Percentiles rank a stretch among this genome's conserved stretches.
Conservation (phyloP, 2,797 vertebrate species). For the Adelosebastes latens region DNA sequence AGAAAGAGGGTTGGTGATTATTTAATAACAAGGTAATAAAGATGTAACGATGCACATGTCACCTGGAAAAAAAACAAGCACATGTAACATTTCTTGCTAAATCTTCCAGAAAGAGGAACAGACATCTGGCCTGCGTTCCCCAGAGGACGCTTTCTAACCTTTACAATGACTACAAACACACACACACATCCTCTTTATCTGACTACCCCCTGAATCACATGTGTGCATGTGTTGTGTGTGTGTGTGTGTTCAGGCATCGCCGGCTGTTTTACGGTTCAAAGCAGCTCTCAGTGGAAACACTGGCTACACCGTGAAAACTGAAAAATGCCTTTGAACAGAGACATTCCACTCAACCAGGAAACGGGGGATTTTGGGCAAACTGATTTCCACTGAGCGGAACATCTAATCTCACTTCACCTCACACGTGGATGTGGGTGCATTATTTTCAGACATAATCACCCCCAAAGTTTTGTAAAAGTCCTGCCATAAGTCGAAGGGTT, state of each 20-base stretch:
- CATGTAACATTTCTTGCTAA: background rate
- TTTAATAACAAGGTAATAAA: slow-evolving; percentile 32
- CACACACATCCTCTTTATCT: slow-evolving; percentile 21
- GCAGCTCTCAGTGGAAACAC: slow-evolving; percentile 34
- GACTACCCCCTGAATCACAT: slow-evolving; percentile 15
- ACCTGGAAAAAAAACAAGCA: background rate
- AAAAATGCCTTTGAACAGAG: slow-evolving; percentile 57
- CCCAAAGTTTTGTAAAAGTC: background rate
- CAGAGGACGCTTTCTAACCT: slow-evolving; percentile 6
- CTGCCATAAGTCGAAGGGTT: background rate
- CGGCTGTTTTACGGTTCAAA: slow-evolving; percentile 30
- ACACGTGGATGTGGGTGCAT: background rate
- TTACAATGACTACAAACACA: background rate
- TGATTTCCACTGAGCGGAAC: slow-evolving; percentile 21
- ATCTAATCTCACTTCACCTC: slow-evolving; percentile 31
- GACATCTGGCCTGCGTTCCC: background rate
- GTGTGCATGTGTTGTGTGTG: background rate
- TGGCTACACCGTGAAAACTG: slow-evolving; percentile 29
- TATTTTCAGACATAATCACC: background rate
- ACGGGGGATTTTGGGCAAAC: slow-evolving; percentile 25
- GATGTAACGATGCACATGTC: slow-evolving; percentile 1
- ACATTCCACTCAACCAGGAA: slow-evolving; percentile 46
- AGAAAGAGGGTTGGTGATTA: slow-evolving; percentile 19
- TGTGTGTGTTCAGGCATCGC: background rate
- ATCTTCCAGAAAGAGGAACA: background rate